A percentile compares a stretch with the other conserved stretches of the same genome.
These are phyloP conservation scores for Trematocara marginatum DNA, from an alignment of 2,113 vertebrate genomes.

Conservation along the genomic window DNA sequence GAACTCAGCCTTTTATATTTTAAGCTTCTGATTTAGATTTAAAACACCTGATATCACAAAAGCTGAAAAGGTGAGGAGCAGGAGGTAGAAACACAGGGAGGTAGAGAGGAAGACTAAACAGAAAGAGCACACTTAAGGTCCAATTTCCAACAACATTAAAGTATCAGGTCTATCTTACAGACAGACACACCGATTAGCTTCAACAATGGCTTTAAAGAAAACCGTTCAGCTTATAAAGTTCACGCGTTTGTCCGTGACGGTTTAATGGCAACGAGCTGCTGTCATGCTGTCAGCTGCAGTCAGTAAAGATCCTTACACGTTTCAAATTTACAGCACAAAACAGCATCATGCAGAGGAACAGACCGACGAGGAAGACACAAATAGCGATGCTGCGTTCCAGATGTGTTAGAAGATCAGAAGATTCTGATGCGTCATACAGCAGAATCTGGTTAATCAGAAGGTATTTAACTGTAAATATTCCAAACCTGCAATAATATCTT, in stretches of 20 bases:
- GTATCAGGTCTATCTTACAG: neutral
- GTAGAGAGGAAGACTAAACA: conserved; percentile 10
- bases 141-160: neutral
- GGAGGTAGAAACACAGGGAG: conserved; percentile 35
- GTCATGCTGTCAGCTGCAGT: conserved; percentile 1
- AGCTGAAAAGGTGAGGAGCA: neutral
- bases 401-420: neutral
- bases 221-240: neutral
- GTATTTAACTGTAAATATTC: neutral
- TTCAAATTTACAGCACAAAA: neutral
- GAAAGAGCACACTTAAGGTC: neutral
- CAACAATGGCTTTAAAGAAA: neutral
- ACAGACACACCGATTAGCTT: conserved; percentile 1
- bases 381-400: neutral
- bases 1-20: neutral
- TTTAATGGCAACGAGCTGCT: neutral
- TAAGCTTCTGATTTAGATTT: neutral
- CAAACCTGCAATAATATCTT: neutral
- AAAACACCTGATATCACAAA: neutral
- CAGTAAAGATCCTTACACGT: neutral
- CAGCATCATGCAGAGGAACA: conserved; percentile 21
- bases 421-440: fast-evolving
- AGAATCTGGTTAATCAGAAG: neutral
- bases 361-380: neutral
- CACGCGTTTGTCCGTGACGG: neutral